Base-by-base conservation (phyloP, 2,797 vertebrate genomes). In the Pseudopleuronectes americanus region DNA sequence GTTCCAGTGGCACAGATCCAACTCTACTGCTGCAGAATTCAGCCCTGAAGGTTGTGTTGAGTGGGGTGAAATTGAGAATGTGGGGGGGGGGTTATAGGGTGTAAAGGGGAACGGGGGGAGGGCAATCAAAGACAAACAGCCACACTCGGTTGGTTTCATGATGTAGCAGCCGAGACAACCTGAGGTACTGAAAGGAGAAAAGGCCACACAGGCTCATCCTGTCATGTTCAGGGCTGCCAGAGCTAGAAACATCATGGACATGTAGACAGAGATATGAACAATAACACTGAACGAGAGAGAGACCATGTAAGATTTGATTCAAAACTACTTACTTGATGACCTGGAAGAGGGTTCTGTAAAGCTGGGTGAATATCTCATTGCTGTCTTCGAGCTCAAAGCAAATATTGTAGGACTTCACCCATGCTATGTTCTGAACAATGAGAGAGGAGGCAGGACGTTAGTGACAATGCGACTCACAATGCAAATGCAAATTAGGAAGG, bases 341-440 rank as follows among this genome's bases (percentile, higher is more conserved):
- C 86, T 97, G 97, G 92, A 99, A 99, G 70, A 99, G 94, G 0
- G 98, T 99, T 90, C 97, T 95, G 92, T 98, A 99, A 48, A 99
- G 94, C 56, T 99, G 98, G 24, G 97, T 99, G 92, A 99, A 99
- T 83, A 99, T 99, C 91, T 99, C 98, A 84, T 99, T 99, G 90
- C 98, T 97, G 89, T 99, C 98, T 91, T 99, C 98, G 74, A 99
- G 93, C 79, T 99, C 98, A 89, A 99, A 99, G 90, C 98, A 99
- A 93, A 99, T 99, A 84, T 99, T 99, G 79, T 99, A 99, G 23
- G 98, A 99, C 84, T 99, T 99, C 79, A 99, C 98, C 98, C 98
- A 99, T 26, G 98, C 98, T 85, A 99, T 98, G 86, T 99, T 99
- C 98, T 99, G 82, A 67, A 79, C 62, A 52, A 21, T 55, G 52